Evolutionary conservation across 2,888 invertebrate genomes (phyloP).

Genomic region (Allacma fusca): DNA sequence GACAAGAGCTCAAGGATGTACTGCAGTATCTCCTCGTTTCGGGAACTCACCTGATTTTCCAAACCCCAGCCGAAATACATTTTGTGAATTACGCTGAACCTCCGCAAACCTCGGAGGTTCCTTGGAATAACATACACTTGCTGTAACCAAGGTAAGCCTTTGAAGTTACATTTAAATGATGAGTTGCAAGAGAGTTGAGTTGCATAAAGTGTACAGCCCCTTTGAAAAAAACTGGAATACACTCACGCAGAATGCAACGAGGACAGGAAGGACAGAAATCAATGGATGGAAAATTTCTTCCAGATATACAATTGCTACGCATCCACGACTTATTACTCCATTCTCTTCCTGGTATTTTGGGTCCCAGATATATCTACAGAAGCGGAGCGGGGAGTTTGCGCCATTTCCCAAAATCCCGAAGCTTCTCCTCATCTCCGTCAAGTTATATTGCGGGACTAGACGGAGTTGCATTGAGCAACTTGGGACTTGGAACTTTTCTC

Average conservation of each 20-base stretch:
- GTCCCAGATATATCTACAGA: neutral
- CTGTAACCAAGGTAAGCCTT: too few relatives aligned
- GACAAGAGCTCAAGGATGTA: too few relatives aligned
- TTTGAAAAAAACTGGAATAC: too few relatives aligned
- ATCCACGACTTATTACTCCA: neutral
- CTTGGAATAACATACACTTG: too few relatives aligned
- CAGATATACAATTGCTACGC: neutral
- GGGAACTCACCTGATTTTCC: neutral
- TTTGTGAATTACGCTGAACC: neutral
- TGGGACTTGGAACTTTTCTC: neutral
- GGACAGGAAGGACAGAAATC: neutral
- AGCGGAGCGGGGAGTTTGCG: neutral
- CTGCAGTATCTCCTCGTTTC: neutral
- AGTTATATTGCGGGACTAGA: too few relatives aligned
- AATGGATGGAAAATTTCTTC: neutral
- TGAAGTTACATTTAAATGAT: too few relatives aligned
- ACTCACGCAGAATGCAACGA: too few relatives aligned
- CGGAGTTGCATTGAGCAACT: too few relatives aligned
- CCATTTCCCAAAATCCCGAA: neutral
- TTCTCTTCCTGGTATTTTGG: neutral
- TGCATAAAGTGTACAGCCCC: too few relatives aligned
- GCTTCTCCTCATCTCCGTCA: neutral
- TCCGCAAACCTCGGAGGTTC: too few relatives aligned
- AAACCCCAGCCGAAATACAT: neutral
- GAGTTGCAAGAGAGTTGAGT: too few relatives aligned